Percentiles rank a stretch among this genome's conserved stretches.
These are phyloP conservation scores for Omphaloscelis lunosa DNA, from an alignment of 2,888 invertebrate species.

Conservation along the genomic window DNA sequence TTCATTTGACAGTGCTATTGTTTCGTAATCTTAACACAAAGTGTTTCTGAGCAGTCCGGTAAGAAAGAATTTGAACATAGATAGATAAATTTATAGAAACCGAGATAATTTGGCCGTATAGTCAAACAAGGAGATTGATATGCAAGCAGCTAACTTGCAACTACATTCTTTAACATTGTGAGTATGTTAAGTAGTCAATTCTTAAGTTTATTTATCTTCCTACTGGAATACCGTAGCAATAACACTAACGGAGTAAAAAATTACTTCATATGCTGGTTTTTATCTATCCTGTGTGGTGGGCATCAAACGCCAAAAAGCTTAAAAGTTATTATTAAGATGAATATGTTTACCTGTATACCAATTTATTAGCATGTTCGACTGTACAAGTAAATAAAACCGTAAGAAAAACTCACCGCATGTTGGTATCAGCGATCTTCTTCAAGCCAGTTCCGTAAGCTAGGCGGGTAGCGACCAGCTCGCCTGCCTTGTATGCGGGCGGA, in stretches of 20 bases:
- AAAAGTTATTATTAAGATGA: not conserved
- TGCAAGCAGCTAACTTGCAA: not conserved
- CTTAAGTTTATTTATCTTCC: not conserved
- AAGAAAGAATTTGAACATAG: not conserved
- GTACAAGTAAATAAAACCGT: not conserved
- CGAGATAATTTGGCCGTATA: not conserved
- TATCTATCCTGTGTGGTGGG: not conserved
- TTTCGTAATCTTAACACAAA: not conserved
- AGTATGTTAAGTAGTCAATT: not conserved
- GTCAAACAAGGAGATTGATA: not conserved
- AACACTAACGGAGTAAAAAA: not conserved
- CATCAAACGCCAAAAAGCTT: not conserved
- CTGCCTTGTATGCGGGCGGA: slow-evolving; percentile 95
- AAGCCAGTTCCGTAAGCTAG: slow-evolving; percentile 98
- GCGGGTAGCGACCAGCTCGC: slow-evolving; percentile 96
- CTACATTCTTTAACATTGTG: not conserved
- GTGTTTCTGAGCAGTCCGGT: not conserved
- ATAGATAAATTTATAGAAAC: not conserved
- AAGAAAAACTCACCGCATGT: slow-evolving; percentile 83
- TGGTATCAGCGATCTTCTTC: slow-evolving; percentile 95
- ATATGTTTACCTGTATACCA: not conserved
- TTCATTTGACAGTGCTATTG: not conserved
- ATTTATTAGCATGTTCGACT: not conserved
- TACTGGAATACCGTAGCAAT: not conserved
- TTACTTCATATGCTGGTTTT: not conserved